Evolutionary conservation across 2,113 vertebrate species (phyloP).

Genomic region (Cairina moschata): DNA sequence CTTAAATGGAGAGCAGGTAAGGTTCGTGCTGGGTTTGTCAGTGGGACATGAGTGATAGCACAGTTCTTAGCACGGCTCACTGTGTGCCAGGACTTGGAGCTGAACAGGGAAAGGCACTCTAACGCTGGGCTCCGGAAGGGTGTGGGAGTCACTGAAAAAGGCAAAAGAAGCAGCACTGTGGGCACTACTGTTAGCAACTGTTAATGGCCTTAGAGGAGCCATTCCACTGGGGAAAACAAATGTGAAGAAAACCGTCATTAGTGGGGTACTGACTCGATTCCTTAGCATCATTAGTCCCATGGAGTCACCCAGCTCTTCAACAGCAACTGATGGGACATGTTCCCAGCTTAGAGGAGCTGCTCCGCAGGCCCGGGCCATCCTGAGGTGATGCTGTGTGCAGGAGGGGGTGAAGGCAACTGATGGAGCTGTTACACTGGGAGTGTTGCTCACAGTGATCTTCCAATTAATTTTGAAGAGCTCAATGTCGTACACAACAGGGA

Average conservation of each 20-base stretch:
- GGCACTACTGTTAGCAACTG: background rate
- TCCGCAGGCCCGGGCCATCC: background rate
- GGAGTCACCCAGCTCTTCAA: constrained; percentile 8
- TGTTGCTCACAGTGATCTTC: background rate
- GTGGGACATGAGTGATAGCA: background rate
- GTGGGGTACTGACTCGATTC: constrained; percentile 10
- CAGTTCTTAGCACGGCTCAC: background rate
- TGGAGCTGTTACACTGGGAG: background rate
- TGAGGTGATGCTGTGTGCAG: background rate
- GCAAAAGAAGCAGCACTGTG: constrained; percentile 36
- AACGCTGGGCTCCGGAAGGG: background rate
- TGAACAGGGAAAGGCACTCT: background rate
- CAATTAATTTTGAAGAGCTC: background rate
- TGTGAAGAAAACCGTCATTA: constrained; percentile 41
- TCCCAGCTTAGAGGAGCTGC: background rate
- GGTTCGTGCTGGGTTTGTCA: background rate
- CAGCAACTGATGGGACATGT: background rate
- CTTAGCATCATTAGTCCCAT: background rate
- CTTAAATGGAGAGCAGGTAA: background rate
- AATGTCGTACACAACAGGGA: background rate
- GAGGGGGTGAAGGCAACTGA: background rate
- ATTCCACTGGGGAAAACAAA: constrained; percentile 16
- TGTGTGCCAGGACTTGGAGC: background rate
- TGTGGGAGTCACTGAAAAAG: background rate
- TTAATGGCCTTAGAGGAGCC: background rate